phyloP scores from a whole-genome alignment of 2,888 invertebrate genomes.

The Megastigmus dorsalis region DNA sequence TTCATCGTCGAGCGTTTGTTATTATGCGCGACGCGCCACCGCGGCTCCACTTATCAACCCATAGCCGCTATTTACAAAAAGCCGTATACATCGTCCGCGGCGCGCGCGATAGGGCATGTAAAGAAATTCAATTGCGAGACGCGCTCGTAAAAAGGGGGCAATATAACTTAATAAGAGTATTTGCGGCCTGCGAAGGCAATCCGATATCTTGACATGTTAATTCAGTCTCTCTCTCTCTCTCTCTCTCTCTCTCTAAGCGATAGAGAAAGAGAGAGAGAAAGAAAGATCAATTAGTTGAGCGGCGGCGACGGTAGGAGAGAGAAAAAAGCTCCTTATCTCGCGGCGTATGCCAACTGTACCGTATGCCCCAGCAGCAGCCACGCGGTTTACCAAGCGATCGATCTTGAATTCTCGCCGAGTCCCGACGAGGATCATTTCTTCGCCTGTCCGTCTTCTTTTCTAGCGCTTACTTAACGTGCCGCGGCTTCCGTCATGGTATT shows the following conservation, averaged over 20 bases:
- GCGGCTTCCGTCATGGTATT: too few species aligned
- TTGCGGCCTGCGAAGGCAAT: too few species aligned
- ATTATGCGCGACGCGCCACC: too few species aligned
- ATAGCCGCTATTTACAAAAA: too few species aligned
- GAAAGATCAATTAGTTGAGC: conserved; percentile 31
- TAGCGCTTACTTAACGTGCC: not conserved
- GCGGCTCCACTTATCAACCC: too few species aligned
- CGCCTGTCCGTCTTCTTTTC: not conserved
- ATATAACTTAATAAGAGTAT: too few species aligned
- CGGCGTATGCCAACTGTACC: too few species aligned
- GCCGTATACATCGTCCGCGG: too few species aligned
- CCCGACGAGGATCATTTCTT: not conserved
- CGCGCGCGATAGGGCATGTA: too few species aligned
- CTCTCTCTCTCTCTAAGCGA: not conserved
- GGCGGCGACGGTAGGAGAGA: not conserved
- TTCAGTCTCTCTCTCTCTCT: not conserved
- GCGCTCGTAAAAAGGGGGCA: too few species aligned
- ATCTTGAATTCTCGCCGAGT: conserved; percentile 6
- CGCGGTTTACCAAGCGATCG: not conserved
- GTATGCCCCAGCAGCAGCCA: not conserved
- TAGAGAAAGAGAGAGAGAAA: not conserved
- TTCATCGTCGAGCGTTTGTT: too few species aligned
- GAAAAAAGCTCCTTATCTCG: conserved; percentile 4
- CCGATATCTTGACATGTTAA: conserved; percentile 25
- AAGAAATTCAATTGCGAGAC: too few species aligned